Conservation (phyloP, 2,888 invertebrate species). For the Frankliniella fusca region DNA sequence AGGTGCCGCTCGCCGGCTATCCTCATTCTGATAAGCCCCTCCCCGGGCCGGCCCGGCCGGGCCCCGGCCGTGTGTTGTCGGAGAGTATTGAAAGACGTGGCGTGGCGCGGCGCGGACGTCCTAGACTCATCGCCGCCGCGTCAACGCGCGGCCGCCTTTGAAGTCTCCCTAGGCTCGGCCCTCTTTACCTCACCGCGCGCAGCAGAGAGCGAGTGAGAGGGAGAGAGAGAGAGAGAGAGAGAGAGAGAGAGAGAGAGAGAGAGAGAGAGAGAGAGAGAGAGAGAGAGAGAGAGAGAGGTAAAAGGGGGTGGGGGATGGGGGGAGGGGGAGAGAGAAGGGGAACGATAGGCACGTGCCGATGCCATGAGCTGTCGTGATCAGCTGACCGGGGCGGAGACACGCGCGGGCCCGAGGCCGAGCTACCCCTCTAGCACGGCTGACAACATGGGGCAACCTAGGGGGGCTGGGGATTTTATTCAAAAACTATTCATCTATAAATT, state of each 20-base stretch:
- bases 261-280: conserved; percentile 19
- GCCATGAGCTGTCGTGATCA: neutral
- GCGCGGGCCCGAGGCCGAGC: too few relatives aligned
- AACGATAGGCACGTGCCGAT: neutral
- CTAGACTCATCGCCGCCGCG: neutral
- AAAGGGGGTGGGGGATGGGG: neutral
- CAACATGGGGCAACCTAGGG: too few relatives aligned
- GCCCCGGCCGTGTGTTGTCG: neutral
- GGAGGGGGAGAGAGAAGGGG: neutral
- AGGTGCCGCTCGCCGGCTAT: too few relatives aligned
- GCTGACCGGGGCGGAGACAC: too few relatives aligned
- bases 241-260: neutral
- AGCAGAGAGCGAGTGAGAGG: neutral
- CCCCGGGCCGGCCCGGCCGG: too few relatives aligned
- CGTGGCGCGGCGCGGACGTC: neutral
- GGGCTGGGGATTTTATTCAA: too few relatives aligned
- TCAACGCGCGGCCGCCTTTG: neutral
- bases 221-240: neutral
- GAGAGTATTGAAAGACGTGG: neutral
- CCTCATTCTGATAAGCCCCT: too few relatives aligned
- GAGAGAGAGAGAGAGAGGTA: neutral
- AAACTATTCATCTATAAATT: too few relatives aligned
- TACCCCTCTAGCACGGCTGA: too few relatives aligned
- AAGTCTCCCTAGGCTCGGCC: neutral
- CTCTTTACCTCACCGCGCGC: too few relatives aligned